A percentile compares a stretch with the other conserved stretches of the same genome.
These are phyloP conservation scores for Eueremaeus valkanovi DNA, from an alignment of 2,888 invertebrate genomes.

Conservation along the genomic window DNA sequence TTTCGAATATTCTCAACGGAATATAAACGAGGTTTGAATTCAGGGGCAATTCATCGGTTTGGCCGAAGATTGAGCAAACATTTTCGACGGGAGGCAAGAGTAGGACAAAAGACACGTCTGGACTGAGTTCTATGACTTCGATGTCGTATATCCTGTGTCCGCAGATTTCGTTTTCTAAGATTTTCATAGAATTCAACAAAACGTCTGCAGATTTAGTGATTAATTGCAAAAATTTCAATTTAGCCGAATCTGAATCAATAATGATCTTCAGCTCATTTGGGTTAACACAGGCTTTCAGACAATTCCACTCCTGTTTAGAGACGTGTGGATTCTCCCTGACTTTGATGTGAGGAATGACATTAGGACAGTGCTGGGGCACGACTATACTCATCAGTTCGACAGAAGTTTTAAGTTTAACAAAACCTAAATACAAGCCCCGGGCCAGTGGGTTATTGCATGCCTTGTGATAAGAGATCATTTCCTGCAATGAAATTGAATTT, in stretches of 20 bases:
- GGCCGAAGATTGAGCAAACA: slow-evolving; percentile 70
- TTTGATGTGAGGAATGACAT: slow-evolving; percentile 88
- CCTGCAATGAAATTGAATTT: slow-evolving; percentile 52
- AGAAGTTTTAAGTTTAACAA: slow-evolving; percentile 92
- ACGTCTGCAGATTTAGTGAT: slow-evolving; percentile 13
- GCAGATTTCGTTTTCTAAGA: slow-evolving; percentile 77
- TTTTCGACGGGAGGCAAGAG: slow-evolving; percentile 87
- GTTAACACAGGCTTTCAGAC: slow-evolving; percentile 27
- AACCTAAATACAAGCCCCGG: slow-evolving; percentile 88
- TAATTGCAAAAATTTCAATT: slow-evolving; percentile 38
- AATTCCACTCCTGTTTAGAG: slow-evolving; percentile 66
- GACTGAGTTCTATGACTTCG: slow-evolving; percentile 87
- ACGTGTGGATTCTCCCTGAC: slow-evolving; percentile 93
- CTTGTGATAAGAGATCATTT: slow-evolving; percentile 65
- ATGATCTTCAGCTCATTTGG: slow-evolving; percentile 8
- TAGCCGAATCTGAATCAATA: neutral
- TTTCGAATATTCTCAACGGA: slow-evolving; percentile 74
- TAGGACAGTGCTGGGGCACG: slow-evolving; percentile 86
- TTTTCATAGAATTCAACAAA: slow-evolving; percentile 25
- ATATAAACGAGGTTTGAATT: slow-evolving; percentile 79
- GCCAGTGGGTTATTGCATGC: slow-evolving; percentile 75
- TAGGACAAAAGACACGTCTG: slow-evolving; percentile 84
- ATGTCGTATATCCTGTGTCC: slow-evolving; percentile 72
- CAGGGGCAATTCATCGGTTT: slow-evolving; percentile 71
- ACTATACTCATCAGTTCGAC: slow-evolving; percentile 90